These are phyloP conservation scores for Drosophila repletoides DNA, from an alignment of 1,140 invertebrate species.

Conservation along the genomic window DNA sequence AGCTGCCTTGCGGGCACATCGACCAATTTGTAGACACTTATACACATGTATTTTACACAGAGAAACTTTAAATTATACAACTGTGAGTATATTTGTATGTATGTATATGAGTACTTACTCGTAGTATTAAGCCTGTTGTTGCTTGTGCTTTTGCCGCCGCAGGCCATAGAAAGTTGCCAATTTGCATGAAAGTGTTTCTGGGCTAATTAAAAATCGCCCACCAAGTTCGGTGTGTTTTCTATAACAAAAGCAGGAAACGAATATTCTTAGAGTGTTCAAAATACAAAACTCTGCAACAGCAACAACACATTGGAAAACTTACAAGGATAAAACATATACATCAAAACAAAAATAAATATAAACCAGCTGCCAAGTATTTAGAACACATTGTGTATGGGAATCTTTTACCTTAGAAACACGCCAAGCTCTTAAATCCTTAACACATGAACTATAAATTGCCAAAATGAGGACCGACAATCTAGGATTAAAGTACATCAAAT, in stretches of 20 bases:
- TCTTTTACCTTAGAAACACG: slow-evolving; percentile 9
- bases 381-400: slow-evolving; percentile 4
- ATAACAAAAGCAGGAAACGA: background rate
- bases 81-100: too few relatives aligned
- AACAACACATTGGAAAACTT: too few relatives aligned
- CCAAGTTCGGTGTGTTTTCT: background rate
- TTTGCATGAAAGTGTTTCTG: slow-evolving; percentile 1
- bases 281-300: slow-evolving; percentile 16
- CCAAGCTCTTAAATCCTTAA: slow-evolving; percentile 1
- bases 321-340: background rate
- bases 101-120: slow-evolving; percentile 5
- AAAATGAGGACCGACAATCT: background rate
- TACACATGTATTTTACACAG: background rate
- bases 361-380: slow-evolving; percentile 22
- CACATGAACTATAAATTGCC: background rate
- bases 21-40: background rate
- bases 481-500: slow-evolving; percentile 16
- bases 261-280: slow-evolving; percentile 29
- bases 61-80: slow-evolving; percentile 27
- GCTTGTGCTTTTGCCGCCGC: background rate
- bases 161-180: slow-evolving; percentile 8
- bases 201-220: slow-evolving; percentile 17
- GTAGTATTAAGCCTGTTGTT: background rate
- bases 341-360: background rate
- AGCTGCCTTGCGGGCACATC: background rate